phyloP scores from a whole-genome alignment of 2,797 vertebrate genomes.

The Enteromius thamalakanensis region DNA sequence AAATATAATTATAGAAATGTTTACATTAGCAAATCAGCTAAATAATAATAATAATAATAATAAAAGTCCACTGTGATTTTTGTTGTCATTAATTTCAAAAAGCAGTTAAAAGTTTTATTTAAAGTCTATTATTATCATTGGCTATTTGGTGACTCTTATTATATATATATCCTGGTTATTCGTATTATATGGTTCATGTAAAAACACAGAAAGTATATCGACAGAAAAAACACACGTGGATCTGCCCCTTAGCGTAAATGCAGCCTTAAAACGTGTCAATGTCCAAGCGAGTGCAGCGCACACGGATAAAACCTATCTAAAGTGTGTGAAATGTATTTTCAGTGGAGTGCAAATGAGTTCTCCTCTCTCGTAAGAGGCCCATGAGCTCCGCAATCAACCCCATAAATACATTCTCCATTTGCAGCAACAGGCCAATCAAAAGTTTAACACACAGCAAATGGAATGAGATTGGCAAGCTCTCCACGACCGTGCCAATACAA shows the following conservation, averaged over 20 bases:
- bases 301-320: slow-evolving; percentile 14
- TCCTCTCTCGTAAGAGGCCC: slow-evolving; percentile 34
- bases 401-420: slow-evolving; percentile 37
- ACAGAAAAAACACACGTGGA: background rate
- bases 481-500: slow-evolving; percentile 67
- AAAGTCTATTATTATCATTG: background rate
- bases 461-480: slow-evolving; percentile 51
- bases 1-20: background rate
- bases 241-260: background rate
- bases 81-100: background rate
- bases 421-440: slow-evolving; percentile 61
- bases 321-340: slow-evolving; percentile 42
- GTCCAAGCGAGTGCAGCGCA: background rate
- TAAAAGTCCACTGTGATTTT: too few species aligned
- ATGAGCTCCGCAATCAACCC: slow-evolving; percentile 65
- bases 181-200: too few species aligned
- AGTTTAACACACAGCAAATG: slow-evolving; percentile 44
- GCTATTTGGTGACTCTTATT: background rate
- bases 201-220: background rate
- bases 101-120: too few species aligned
- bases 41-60: background rate
- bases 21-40: too few species aligned
- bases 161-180: background rate
- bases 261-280: background rate
- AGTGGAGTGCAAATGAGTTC: slow-evolving; percentile 31